A percentile compares a stretch with the other conserved stretches of the same genome.
phyloP scores from a whole-genome alignment of 35 echinoderm and acorn worm species.

The Hemicentrotus pulcherrimus region DNA sequence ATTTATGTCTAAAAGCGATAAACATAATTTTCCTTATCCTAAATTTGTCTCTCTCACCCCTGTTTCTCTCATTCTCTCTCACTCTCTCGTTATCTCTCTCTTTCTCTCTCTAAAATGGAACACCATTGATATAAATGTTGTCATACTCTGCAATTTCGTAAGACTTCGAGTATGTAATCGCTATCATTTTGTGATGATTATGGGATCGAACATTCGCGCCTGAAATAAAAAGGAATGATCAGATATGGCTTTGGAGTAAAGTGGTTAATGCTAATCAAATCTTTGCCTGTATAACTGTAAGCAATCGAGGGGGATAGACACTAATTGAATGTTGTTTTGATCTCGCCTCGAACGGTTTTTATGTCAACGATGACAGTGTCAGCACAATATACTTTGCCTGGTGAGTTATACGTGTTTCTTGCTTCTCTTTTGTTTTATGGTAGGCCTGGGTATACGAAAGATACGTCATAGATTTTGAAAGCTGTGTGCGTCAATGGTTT shows the following conservation, averaged over 20 bases:
- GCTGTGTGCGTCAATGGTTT: neutral
- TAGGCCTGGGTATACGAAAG: neutral
- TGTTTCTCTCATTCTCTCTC: too few species aligned
- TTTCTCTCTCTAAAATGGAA: too few species aligned
- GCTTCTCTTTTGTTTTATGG: neutral
- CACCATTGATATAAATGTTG: too few species aligned
- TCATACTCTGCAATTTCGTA: too few species aligned
- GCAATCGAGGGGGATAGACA: neutral
- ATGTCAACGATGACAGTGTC: neutral
- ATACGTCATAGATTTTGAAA: neutral
- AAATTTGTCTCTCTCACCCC: too few species aligned
- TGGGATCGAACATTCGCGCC: neutral
- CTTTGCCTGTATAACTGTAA: neutral
- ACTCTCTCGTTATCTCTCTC: too few species aligned
- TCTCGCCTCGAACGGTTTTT: neutral
- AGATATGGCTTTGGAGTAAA: neutral
- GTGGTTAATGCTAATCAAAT: neutral
- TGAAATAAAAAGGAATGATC: neutral
- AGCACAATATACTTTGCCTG: neutral
- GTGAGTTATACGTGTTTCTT: neutral
- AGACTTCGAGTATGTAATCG: too few species aligned
- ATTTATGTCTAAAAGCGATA: too few species aligned
- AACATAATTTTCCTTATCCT: too few species aligned
- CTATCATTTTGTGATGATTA: neutral
- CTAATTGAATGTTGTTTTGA: conserved; percentile 1